Evolutionary conservation across 2,797 vertebrate genomes (phyloP).

Genomic region (Enoplosus armatus): DNA sequence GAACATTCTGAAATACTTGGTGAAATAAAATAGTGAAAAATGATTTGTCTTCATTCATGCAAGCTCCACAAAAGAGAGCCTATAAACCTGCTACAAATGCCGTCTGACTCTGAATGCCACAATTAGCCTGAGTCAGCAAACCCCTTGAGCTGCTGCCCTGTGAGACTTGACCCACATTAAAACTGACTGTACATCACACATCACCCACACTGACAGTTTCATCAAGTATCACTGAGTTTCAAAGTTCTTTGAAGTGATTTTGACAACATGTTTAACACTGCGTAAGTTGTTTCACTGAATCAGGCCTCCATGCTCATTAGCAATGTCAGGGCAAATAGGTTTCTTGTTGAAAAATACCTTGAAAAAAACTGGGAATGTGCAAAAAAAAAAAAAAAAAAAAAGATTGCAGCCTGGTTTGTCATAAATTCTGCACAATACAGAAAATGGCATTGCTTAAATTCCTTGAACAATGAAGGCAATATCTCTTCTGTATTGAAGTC

Average conservation of each 20-base stretch:
- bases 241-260: constrained; percentile 14
- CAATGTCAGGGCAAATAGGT: not conserved
- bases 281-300: constrained; percentile 7
- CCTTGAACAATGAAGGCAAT: not conserved
- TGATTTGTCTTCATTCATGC: not conserved
- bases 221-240: not conserved
- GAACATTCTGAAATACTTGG: not conserved
- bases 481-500: not conserved
- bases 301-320: constrained; percentile 6
- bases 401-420: not conserved
- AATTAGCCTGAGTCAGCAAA: constrained; percentile 25
- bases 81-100: not conserved
- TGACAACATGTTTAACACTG: constrained; percentile 11
- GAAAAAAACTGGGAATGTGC: not conserved
- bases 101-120: constrained; percentile 19
- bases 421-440: not conserved
- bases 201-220: constrained; percentile 18
- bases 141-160: constrained; percentile 18
- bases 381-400: no score
- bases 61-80: not conserved
- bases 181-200: constrained; percentile 33
- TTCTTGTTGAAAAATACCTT: not conserved
- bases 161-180: constrained; percentile 52
- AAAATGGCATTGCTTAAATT: not conserved
- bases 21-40: not conserved